Conservation (phyloP, 2,113 vertebrate species). For the Stictonetta naevosa region DNA sequence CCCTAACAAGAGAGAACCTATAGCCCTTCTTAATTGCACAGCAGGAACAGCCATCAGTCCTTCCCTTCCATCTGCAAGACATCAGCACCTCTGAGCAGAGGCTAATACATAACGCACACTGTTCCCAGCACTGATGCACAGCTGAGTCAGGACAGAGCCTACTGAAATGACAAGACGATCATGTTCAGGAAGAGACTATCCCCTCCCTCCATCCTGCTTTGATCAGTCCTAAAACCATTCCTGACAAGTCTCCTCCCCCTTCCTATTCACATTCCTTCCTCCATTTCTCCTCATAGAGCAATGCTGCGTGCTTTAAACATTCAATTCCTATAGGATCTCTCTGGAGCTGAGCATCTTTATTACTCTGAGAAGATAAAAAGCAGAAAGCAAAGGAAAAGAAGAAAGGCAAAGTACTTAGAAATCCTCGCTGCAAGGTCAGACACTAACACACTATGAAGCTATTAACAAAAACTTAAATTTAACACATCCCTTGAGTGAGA, state of each 20-base stretch:
- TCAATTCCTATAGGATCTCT: background rate
- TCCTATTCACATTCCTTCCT: background rate
- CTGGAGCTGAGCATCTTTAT: background rate
- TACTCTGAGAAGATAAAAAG: constrained; percentile 41
- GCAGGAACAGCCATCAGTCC: background rate
- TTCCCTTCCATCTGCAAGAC: background rate
- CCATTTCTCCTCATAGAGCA: background rate
- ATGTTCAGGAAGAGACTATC: background rate
- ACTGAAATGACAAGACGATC: background rate
- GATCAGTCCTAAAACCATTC: background rate
- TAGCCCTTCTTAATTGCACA: background rate
- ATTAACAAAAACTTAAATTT: constrained; percentile 71
- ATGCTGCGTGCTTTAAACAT: background rate
- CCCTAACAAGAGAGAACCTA: background rate
- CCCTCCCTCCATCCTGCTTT: background rate
- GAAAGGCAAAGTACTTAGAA: background rate
- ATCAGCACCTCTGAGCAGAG: background rate
- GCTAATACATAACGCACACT: background rate
- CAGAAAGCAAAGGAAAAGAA: constrained; percentile 16
- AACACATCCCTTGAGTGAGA: constrained; percentile 60
- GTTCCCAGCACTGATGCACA: background rate
- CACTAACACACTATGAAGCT: constrained; percentile 62
- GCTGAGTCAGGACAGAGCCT: accelerated
- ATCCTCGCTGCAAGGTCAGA: constrained; percentile 68
- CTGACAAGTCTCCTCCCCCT: background rate